Evolutionary conservation across 2,888 invertebrate genomes (phyloP).

Genomic region (Gisinianus flammeolus): DNA sequence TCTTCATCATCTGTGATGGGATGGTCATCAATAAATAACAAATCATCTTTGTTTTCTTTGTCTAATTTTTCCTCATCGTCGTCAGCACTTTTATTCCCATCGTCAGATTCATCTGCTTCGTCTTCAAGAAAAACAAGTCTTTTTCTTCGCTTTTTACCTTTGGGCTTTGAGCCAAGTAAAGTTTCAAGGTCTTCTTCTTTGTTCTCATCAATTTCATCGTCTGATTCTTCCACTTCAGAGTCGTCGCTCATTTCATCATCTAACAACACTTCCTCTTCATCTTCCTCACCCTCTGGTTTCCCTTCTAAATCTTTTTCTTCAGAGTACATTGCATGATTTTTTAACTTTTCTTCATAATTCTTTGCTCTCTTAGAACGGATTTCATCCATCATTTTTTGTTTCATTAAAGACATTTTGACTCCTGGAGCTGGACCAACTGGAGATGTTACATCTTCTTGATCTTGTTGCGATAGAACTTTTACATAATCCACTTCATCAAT

Average conservation of each 20-base stretch:
- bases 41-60: slow-evolving; percentile 59
- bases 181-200: slow-evolving; percentile 61
- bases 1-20: slow-evolving; percentile 29
- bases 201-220: slow-evolving; percentile 61
- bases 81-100: slow-evolving; percentile 15
- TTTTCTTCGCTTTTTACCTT: slow-evolving; percentile 52
- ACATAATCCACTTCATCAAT: slow-evolving; percentile 56
- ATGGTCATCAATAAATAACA: slow-evolving; percentile 38
- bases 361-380: slow-evolving; percentile 55
- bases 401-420: slow-evolving; percentile 42
- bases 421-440: slow-evolving; percentile 47
- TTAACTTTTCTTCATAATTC: slow-evolving; percentile 60
- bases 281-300: slow-evolving; percentile 36
- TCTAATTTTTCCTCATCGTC: slow-evolving; percentile 49
- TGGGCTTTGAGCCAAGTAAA: slow-evolving; percentile 43
- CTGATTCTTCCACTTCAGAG: slow-evolving; percentile 58
- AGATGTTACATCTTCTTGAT: slow-evolving; percentile 42
- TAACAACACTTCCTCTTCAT: slow-evolving; percentile 62
- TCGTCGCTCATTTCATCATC: slow-evolving; percentile 60
- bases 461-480: slow-evolving; percentile 41
- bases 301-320: slow-evolving; percentile 58
- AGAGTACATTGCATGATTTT: slow-evolving; percentile 59
- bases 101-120: slow-evolving; percentile 37
- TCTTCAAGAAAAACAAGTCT: slow-evolving; percentile 65
- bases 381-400: slow-evolving; percentile 46